Percentiles rank a stretch among this genome's conserved stretches.
Evolutionary conservation across 1,140 invertebrate species (phyloP).

Genomic region (Diorhabda carinulata): DNA sequence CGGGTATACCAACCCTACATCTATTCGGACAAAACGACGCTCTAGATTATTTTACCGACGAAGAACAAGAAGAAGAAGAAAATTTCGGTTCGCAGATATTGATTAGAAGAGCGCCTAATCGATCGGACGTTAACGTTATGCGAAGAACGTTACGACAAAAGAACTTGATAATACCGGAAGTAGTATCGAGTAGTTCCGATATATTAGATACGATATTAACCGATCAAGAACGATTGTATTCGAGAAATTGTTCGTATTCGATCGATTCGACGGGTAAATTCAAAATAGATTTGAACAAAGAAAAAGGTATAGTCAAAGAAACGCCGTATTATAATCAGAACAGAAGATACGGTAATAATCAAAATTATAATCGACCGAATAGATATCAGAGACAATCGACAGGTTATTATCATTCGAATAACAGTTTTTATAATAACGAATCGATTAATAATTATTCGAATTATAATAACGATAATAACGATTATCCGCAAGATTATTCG

Average conservation of each 20-base stretch:
- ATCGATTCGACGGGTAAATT: constrained; percentile 48
- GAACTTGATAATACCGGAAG: constrained; percentile 46
- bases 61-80: constrained; percentile 50
- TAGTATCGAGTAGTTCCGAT: constrained; percentile 50
- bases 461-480: constrained; percentile 19
- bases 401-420: neutral
- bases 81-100: constrained; percentile 40
- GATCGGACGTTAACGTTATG: constrained; percentile 43
- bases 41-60: constrained; percentile 61
- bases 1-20: constrained; percentile 48
- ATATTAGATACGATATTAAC: constrained; percentile 71
- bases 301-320: constrained; percentile 5
- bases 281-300: constrained; percentile 24
- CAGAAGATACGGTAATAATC: neutral
- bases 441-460: constrained; percentile 6
- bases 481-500: constrained; percentile 42
- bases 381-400: constrained; percentile 6
- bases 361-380: neutral
- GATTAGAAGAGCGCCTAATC: constrained; percentile 49
- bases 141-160: constrained; percentile 51
- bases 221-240: constrained; percentile 69
- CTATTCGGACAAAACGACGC: constrained; percentile 60
- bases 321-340: constrained; percentile 10
- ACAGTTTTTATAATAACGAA: constrained; percentile 5
- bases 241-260: constrained; percentile 58